Evolutionary conservation across 2,888 invertebrate species (phyloP).

Genomic region (Labia minor): DNA sequence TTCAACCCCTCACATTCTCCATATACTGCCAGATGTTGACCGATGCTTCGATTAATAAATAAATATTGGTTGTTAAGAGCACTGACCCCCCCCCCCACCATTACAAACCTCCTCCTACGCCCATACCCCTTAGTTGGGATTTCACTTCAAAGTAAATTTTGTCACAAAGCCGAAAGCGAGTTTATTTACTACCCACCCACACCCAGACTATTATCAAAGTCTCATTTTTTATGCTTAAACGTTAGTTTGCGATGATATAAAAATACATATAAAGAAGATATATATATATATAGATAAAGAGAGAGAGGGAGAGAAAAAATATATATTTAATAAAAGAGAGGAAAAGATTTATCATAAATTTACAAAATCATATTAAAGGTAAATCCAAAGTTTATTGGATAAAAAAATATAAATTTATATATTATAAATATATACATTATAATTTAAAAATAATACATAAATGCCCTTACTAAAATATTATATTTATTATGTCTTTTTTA

Average conservation of each 20-base stretch:
- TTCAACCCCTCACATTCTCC: no score
- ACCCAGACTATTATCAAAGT: not conserved
- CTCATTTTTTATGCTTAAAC: slow-evolving; percentile 13
- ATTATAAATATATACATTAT: no score
- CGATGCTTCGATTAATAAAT: slow-evolving; percentile 13
- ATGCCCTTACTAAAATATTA: no score
- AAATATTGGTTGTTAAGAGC: slow-evolving; percentile 13
- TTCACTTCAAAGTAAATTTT: slow-evolving; percentile 13
- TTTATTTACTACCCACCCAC: not conserved
- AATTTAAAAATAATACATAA: no score
- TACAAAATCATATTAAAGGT: not conserved
- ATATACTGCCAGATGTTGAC: slow-evolving; percentile 7
- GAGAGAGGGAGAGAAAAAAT: no score
- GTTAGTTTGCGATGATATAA: slow-evolving; percentile 8
- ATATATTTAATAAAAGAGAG: no score
- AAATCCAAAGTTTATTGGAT: not conserved
- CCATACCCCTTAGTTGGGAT: slow-evolving; percentile 3
- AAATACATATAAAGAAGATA: not conserved
- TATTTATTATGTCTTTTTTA: no score
- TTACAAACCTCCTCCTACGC: no score
- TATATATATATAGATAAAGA: no score
- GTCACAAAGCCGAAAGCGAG: slow-evolving; percentile 13
- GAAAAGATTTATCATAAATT: not conserved
- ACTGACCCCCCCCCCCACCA: no score
- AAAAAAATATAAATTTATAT: not conserved